Evolutionary conservation across 2,888 invertebrate species (phyloP).

Genomic region (Dione vanillae): DNA sequence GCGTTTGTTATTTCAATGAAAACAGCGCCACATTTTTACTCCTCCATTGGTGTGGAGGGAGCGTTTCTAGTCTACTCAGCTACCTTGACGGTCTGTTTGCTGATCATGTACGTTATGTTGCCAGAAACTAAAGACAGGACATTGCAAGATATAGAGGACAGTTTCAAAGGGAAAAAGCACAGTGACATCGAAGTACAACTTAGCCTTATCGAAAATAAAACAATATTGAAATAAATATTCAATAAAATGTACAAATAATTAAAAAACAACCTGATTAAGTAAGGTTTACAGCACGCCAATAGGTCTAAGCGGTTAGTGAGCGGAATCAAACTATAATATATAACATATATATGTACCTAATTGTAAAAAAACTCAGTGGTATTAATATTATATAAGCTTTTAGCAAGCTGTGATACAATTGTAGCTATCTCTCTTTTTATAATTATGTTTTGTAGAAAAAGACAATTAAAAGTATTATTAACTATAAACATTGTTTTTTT

Average conservation of each 20-base stretch:
- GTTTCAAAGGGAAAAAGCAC: slow-evolving; percentile 69
- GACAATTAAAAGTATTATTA: slow-evolving; percentile 17
- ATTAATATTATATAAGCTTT: background rate
- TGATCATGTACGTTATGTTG: slow-evolving; percentile 67
- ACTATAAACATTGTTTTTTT: background rate
- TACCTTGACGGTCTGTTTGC: slow-evolving; percentile 65
- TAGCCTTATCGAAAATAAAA: slow-evolving; percentile 58
- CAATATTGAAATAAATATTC: background rate
- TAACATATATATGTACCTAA: background rate
- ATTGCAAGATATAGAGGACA: slow-evolving; percentile 76
- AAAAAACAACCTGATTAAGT: too few species aligned
- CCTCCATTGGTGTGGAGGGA: slow-evolving; percentile 75
- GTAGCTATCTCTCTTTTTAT: background rate
- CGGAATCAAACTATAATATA: background rate
- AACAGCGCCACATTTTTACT: slow-evolving; percentile 76
- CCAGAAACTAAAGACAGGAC: slow-evolving; percentile 80
- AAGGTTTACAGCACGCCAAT: background rate
- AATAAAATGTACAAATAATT: background rate
- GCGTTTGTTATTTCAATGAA: slow-evolving; percentile 78
- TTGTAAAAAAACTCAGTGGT: slow-evolving; percentile 16
- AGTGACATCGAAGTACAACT: slow-evolving; percentile 70
- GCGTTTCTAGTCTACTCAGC: slow-evolving; percentile 76
- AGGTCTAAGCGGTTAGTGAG: background rate
- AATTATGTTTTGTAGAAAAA: slow-evolving; percentile 1
- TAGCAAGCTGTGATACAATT: slow-evolving; percentile 25